Evolutionary conservation across 2,888 invertebrate genomes (phyloP).

Genomic region (Cerastis rubricosa): DNA sequence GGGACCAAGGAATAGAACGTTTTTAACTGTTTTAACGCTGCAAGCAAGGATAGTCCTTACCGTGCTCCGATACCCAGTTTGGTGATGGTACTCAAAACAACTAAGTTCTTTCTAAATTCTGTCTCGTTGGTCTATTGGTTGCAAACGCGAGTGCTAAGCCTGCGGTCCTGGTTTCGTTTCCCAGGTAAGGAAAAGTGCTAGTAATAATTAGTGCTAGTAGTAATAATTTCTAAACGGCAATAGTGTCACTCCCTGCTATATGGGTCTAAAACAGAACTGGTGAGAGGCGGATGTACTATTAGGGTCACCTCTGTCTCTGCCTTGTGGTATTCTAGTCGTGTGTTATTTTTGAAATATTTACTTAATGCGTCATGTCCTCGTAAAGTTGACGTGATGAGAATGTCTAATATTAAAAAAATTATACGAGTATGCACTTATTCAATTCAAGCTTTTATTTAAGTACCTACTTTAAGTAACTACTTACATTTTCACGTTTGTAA

Average conservation of each 20-base stretch:
- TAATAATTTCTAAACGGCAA: neutral
- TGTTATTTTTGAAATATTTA: slow-evolving; percentile 15
- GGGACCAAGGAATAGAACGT: too few species aligned
- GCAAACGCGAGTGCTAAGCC: neutral
- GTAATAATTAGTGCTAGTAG: too few species aligned
- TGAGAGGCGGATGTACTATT: neutral
- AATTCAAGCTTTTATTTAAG: neutral
- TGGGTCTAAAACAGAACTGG: neutral
- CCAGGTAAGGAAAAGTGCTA: neutral
- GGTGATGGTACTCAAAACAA: neutral
- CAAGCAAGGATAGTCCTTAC: too few species aligned
- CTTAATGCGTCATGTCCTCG: slow-evolving; percentile 9
- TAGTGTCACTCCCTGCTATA: neutral
- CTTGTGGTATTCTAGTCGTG: neutral
- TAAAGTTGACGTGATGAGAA: neutral
- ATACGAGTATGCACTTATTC: neutral
- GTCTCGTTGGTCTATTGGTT: neutral
- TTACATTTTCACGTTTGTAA: neutral
- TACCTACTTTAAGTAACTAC: neutral
- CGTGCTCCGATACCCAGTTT: too few species aligned
- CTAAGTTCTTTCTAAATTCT: neutral
- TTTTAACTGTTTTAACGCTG: too few species aligned
- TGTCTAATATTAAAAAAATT: slow-evolving; percentile 19
- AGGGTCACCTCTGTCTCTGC: neutral
- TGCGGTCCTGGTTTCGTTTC: neutral